Conservation (phyloP, 2,888 invertebrate species). For the Celastrina argiolus region DNA sequence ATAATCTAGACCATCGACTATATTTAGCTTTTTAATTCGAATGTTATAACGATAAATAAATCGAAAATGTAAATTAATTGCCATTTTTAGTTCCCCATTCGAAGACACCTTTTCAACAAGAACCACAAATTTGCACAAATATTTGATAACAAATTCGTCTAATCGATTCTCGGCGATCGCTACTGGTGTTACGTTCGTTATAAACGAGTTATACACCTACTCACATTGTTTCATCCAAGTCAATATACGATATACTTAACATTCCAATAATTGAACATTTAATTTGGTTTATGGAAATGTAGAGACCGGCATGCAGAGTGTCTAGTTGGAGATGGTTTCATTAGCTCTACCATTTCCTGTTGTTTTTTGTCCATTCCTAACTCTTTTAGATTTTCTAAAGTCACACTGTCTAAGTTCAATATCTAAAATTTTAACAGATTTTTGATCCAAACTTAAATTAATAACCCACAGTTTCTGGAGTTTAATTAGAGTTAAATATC, state of each 20-base stretch:
- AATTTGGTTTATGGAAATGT: slow-evolving; percentile 4
- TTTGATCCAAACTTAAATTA: no score
- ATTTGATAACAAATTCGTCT: slow-evolving; percentile 11
- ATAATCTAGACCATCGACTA: no score
- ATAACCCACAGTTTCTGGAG: no score
- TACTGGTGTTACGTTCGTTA: slow-evolving; percentile 9
- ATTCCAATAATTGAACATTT: slow-evolving; percentile 6
- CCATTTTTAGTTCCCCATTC: neutral
- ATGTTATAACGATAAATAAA: neutral
- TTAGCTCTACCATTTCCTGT: neutral
- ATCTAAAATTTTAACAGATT: no score
- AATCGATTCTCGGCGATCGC: neutral
- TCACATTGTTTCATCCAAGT: neutral
- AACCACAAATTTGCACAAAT: slow-evolving; percentile 6
- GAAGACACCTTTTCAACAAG: neutral
- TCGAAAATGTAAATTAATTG: slow-evolving; percentile 1
- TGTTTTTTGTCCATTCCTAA: neutral
- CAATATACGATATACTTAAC: slow-evolving; percentile 1
- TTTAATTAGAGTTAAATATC: no score
- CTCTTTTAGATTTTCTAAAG: no score
- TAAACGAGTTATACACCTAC: slow-evolving; percentile 2
- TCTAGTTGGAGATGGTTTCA: neutral
- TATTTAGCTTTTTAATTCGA: no score
- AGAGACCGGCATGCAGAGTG: neutral
- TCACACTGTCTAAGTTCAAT: no score